Evolutionary conservation across 1,140 invertebrate genomes (phyloP).

Genomic region (Leptinotarsa lineolata): DNA sequence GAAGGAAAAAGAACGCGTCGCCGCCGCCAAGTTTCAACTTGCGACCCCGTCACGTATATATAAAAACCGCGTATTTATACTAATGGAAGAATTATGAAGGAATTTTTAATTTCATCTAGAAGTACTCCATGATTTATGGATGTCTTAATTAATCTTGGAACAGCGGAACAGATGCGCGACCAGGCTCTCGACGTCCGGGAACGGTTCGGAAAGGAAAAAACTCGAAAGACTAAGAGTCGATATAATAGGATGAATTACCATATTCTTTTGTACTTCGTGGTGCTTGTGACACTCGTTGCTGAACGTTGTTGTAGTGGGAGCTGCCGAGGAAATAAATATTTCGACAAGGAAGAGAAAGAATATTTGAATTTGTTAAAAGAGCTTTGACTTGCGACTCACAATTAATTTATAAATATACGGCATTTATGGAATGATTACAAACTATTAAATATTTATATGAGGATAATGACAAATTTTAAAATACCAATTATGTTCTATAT

Average conservation of each 20-base stretch:
- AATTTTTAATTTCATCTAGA: constrained; percentile 45
- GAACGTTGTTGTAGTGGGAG: background rate
- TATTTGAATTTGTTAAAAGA: too few species aligned
- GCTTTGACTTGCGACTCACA: too few species aligned
- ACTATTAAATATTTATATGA: too few species aligned
- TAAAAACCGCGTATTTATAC: constrained; percentile 39
- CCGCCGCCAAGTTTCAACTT: background rate
- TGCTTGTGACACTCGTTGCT: background rate
- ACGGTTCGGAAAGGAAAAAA: background rate
- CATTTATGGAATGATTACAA: too few species aligned
- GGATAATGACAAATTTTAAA: too few species aligned
- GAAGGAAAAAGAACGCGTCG: constrained; percentile 16
- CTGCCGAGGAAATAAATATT: too few species aligned
- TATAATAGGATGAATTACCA: constrained; percentile 27
- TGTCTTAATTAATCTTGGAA: constrained; percentile 45
- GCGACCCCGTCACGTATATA: constrained; percentile 1
- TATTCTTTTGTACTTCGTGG: constrained; percentile 19
- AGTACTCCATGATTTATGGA: constrained; percentile 44
- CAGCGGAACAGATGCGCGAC: constrained; percentile 38
- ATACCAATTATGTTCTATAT: too few species aligned
- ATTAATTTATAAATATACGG: too few species aligned
- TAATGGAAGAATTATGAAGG: constrained; percentile 45
- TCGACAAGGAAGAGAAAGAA: too few species aligned
- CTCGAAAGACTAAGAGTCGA: constrained; percentile 15
- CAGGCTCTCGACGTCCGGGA: constrained; percentile 16